A percentile compares a stretch with the other conserved stretches of the same genome.
phyloP scores from a whole-genome alignment of 2,113 vertebrate genomes.

The Perca fluviatilis region DNA sequence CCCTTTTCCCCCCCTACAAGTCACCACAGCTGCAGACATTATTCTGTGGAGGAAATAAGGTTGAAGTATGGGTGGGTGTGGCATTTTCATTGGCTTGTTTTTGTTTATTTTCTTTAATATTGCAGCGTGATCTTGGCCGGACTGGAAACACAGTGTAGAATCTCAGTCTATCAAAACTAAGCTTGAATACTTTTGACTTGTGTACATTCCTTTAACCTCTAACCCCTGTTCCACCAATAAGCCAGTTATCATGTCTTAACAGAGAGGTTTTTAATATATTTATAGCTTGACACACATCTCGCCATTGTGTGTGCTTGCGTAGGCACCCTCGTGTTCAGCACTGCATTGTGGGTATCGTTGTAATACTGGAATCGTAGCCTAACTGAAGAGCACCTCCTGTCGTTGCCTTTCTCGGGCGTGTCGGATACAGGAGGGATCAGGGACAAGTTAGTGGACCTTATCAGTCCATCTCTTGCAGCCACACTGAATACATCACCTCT shows the following conservation, averaged over 20 bases:
- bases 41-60: slow-evolving; percentile 39
- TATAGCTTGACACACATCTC: slow-evolving; percentile 44
- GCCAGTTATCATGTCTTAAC: slow-evolving; percentile 66
- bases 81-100: slow-evolving; percentile 18
- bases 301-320: slow-evolving; percentile 33
- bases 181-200: slow-evolving; percentile 74
- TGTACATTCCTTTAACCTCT: slow-evolving; percentile 80
- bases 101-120: slow-evolving; percentile 40
- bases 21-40: slow-evolving; percentile 43
- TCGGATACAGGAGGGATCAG: slow-evolving; percentile 64
- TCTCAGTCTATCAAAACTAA: slow-evolving; percentile 70
- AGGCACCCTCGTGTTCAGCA: slow-evolving; percentile 47
- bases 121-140: slow-evolving; percentile 63
- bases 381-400: slow-evolving; percentile 70
- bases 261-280: slow-evolving; percentile 70
- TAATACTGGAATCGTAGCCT: slow-evolving; percentile 81
- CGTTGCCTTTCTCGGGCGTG: slow-evolving; percentile 18
- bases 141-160: slow-evolving; percentile 77
- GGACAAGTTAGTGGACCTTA: slow-evolving; percentile 68
- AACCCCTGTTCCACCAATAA: slow-evolving; percentile 57
- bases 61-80: slow-evolving; percentile 29
- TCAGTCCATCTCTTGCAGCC: slow-evolving; percentile 54
- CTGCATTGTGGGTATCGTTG: slow-evolving; percentile 71
- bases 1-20: slow-evolving; percentile 20
- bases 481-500: slow-evolving; percentile 52